Base-by-base conservation (phyloP, 2,888 invertebrate species). In the Acleris literana region DNA sequence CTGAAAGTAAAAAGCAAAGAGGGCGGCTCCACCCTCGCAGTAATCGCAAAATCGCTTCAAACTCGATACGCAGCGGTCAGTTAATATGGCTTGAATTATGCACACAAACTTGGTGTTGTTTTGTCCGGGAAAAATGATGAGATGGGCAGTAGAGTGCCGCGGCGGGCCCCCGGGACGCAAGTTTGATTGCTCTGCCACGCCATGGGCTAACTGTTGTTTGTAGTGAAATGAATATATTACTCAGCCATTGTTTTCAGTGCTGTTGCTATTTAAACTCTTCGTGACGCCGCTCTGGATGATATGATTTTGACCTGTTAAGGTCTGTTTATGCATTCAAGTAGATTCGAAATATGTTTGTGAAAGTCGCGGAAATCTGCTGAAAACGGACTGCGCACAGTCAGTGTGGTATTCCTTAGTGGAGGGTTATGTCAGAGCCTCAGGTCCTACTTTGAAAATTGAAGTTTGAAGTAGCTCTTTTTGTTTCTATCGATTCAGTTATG, bases 91-190 rank as follows among this genome's bases (percentile, higher is more conserved):
- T 80, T 86, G 82, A 88, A 90, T 90, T 88, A 90, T 90, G 87
- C 88, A 90, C 87, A 82, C 85, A 82, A 63, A 82, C 81, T 84
- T 85, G 84, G 81, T 74, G 83, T 83, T 84, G 77, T 82, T 81
- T 80, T 80, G 83, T 82, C 79, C 79, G 81, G 83, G 84, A 90
- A 91, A 91, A 91, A 92, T 90, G 82, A 91, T 91, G 90, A 90
- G 87, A 83, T 86, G 82, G 86, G 81, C 82, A 85, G 84, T 83
- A 84, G 81, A 78, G 76, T 62, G 64, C 53, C 52, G 81, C 78
- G 74, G 69, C 70, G 71, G 69, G 71, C 87, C 81, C 86, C 49
- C 54, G 89, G 89, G 90, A 88, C 80, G 69, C 74, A 91, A 92
- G 88, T 92, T 92, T 90, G 91, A 92, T 91, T 92, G 90, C 88